Evolutionary conservation across 2,888 invertebrate species (phyloP), one percentile per base, ranked within the genome.

Genomic region (Watsonalla cultraria): DNA sequence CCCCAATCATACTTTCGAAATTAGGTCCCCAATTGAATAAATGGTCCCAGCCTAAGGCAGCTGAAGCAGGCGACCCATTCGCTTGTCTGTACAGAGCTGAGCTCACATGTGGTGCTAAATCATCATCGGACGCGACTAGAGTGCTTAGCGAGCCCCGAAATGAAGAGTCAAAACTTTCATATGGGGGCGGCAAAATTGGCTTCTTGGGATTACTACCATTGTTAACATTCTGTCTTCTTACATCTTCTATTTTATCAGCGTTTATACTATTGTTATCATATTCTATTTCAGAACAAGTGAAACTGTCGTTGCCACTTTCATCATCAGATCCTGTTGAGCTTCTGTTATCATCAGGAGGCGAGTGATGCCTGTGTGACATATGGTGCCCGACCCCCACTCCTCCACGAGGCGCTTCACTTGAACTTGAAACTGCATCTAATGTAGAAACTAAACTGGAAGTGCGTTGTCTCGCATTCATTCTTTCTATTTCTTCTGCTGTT

Each of bases 241-340:
- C 92, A 65, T 92, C 93, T 65, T 93, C 94, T 55, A 92, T 91
- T 75, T 96, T 96, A 74, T 96, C 96, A 13, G 96, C 96, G 53
- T 93, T 94, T 60, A 96, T 90, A 71, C 96, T 96, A 72, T 96
- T 96, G 77, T 97, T 97, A 74, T 98, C 98, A 80, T 98, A 98
- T 83, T 99, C 99, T 77, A 98, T 98, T 90, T 98, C 98, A 0
- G 98, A 98, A 88, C 98, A 99, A 9, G 98, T 99, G 89, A 99
- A 99, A 68, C 98, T 98, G 79, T 99, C 98, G 85, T 98, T 98
- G 62, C 95, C 95, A 84, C 98, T 98, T 80, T 98, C 98, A 70
- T 98, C 96, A 8, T 98, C 96, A 7, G 96, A 96, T 5, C 89
- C 90, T 0, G 95, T 95, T 8, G 96, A 96, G 70, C 96, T 94